A percentile compares a stretch with the other conserved stretches of the same genome.
Evolutionary conservation across 92 coral and sea anemone genomes (phyloP).

Genomic region (Zoanthus solanderi): DNA sequence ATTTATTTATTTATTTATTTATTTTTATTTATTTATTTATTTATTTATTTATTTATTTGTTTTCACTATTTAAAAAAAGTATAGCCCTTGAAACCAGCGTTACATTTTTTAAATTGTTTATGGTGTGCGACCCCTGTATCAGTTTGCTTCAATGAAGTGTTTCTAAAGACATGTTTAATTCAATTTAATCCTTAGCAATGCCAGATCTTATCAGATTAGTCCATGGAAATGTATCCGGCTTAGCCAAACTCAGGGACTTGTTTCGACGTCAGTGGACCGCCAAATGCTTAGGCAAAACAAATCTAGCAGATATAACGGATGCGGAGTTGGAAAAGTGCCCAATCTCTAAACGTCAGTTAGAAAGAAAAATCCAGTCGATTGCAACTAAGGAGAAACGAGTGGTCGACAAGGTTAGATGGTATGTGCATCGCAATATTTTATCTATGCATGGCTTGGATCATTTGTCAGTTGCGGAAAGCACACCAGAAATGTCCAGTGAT

Average conservation of each 20-base stretch:
- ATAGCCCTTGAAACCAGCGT: too few species aligned
- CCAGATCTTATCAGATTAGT: slow-evolving; percentile 81
- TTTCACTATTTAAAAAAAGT: too few species aligned
- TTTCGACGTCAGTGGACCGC: slow-evolving; percentile 92
- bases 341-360: slow-evolving; percentile 92
- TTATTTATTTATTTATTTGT: too few species aligned
- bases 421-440: slow-evolving; percentile 76
- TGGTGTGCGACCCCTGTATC: too few species aligned
- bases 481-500: slow-evolving; percentile 2
- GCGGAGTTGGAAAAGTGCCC: slow-evolving; percentile 77
- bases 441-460: slow-evolving; percentile 62
- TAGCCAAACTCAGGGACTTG: slow-evolving; percentile 71
- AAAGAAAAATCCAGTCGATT: slow-evolving; percentile 80
- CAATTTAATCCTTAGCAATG: slow-evolving; percentile 73
- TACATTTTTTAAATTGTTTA: too few species aligned
- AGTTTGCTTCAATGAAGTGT: too few species aligned
- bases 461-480: slow-evolving; percentile 30
- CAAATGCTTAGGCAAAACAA: slow-evolving; percentile 59
- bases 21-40: too few species aligned
- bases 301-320: slow-evolving; percentile 64
- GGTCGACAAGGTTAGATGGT: slow-evolving; percentile 84
- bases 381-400: slow-evolving; percentile 87
- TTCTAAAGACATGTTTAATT: background rate
- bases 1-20: too few species aligned
- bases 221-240: slow-evolving; percentile 89